Evolutionary conservation across 2,888 invertebrate species (phyloP), one percentile per base, ranked within the genome.

Genomic region (Drosophila picticornis): DNA sequence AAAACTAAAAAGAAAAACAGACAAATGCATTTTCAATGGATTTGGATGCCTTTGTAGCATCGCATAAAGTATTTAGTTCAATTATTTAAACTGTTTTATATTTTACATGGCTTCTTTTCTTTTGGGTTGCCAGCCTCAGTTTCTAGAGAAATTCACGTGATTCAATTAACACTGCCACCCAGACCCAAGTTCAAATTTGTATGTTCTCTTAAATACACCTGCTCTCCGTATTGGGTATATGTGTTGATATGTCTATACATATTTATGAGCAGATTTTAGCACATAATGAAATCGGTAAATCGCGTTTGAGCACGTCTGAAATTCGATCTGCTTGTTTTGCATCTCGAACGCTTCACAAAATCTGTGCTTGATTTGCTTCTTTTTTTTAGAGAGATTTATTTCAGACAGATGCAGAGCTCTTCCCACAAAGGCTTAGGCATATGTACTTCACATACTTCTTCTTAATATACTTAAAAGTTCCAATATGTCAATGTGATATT

Each of bases 241-340:
- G 7, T 7, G 4, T 22, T 22, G n/a, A 13, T 13, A 46, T 46
- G 34, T 16, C 4, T 13, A 13, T 13, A 13, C 5, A 13, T 34
- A 13, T 34, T 4, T 34, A 13, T 38, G 19, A n/a, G 29, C 25
- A 19, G 22, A 16, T 9, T n/a, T 40, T 16, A 19, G 19, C 31
- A 4, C 31, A 70, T 71, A 70, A 70, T 70, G 71, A 53, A 60
- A 48, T 40, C 22, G 13, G 34, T 34, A 38, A 60, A 77, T 68
- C 60, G 58, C 64, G 57, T 79, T 79, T 68, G 56, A 74, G 75
- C 77, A 77, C 68, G 77, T 75, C 61, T 81, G 78, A 81, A 81
- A 81, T 74, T 64, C 61, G 82, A 81, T 81, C 74, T 81, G 79
- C 7, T 46, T 22, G 22, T 22, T 2, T 46, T 46, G 22, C 43